Percentiles rank a stretch among this genome's conserved stretches.
Conservation (phyloP, 2,113 vertebrate genomes). For the Brienomyrus brachyistius region DNA sequence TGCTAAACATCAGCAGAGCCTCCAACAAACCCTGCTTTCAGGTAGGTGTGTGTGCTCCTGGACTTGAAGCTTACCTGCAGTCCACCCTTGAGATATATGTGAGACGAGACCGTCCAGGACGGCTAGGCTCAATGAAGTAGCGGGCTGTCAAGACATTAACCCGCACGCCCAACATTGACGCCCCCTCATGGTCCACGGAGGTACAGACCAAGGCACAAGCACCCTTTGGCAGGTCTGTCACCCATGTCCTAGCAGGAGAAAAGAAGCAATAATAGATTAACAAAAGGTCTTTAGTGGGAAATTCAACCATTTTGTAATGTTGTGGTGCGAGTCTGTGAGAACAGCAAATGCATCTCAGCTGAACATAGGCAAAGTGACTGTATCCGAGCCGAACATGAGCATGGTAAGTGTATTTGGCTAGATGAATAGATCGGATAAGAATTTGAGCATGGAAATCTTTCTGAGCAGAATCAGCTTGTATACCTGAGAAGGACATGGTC, state of each 20-base stretch:
- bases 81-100: slow-evolving; percentile 90
- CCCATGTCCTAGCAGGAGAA: slow-evolving; percentile 71
- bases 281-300: not conserved
- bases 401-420: not conserved
- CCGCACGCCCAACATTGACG: slow-evolving; percentile 70
- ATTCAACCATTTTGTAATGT: not conserved
- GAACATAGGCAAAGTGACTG: not conserved
- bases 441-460: not conserved
- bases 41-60: not conserved
- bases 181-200: slow-evolving; percentile 81
- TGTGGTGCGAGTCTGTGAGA: not conserved
- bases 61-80: slow-evolving; percentile 67
- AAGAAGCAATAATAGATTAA: not conserved
- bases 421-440: not conserved
- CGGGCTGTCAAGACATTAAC: slow-evolving; percentile 83
- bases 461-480: slow-evolving; percentile 9
- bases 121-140: slow-evolving; percentile 87
- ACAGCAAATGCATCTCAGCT: not conserved
- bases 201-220: slow-evolving; percentile 76
- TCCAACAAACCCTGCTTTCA: not conserved
- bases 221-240: slow-evolving; percentile 83
- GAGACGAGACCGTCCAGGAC: slow-evolving; percentile 80
- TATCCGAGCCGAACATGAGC: not conserved
- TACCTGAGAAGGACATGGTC: slow-evolving; percentile 92
- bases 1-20: not conserved